A percentile compares a stretch with the other conserved stretches of the same genome.
These are phyloP conservation scores for Cossypha caffra DNA, from an alignment of 2,797 vertebrate genomes.

Conservation along the genomic window DNA sequence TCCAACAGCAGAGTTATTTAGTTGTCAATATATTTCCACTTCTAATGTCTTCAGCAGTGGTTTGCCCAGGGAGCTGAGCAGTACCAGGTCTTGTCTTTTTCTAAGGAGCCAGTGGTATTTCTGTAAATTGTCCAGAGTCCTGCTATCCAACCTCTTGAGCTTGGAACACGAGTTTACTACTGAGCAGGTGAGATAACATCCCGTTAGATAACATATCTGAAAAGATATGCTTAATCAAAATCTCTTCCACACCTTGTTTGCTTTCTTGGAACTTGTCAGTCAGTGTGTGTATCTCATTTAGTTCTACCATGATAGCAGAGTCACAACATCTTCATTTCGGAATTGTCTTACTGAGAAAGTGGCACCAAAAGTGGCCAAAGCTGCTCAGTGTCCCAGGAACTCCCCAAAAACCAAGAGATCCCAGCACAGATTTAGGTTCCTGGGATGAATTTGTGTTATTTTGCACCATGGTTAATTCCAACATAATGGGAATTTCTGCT, in stretches of 20 bases:
- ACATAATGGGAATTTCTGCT: background rate
- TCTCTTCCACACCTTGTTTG: background rate
- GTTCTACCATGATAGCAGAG: background rate
- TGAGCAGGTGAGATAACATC: fast-evolving
- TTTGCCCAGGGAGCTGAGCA: background rate
- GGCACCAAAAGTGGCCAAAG: background rate
- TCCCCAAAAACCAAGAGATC: background rate
- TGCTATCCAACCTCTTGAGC: background rate
- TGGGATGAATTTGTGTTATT: background rate
- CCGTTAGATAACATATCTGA: background rate
- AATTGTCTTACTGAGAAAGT: background rate
- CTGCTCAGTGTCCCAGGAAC: fast-evolving
- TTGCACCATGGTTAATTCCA: background rate
- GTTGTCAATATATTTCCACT: background rate
- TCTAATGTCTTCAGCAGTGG: background rate
- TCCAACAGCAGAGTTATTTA: background rate
- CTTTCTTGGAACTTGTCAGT: background rate
- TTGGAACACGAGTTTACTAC: background rate
- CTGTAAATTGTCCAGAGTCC: background rate
- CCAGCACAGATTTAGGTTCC: background rate
- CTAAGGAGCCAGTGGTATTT: background rate
- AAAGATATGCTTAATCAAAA: background rate
- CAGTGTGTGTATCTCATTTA: background rate
- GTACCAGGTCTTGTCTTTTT: background rate
- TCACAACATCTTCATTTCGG: background rate